phyloP scores from a whole-genome alignment of 2,113 vertebrate genomes.

The Sinocyclocheilus anophthalmus region DNA sequence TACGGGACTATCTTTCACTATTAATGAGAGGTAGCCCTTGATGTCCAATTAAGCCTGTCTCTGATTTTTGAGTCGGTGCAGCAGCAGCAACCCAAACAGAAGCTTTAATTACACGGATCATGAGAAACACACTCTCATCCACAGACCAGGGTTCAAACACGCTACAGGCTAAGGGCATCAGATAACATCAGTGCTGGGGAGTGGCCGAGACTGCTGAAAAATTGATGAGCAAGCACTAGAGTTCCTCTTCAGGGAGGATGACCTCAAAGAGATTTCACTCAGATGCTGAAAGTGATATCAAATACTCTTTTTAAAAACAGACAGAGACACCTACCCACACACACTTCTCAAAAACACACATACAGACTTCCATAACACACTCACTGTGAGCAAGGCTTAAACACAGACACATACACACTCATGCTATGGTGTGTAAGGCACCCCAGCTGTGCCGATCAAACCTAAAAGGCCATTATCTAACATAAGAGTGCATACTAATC shows the following conservation, averaged over 20 bases:
- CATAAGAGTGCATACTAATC: slow-evolving; percentile 51
- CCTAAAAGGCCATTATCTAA: slow-evolving; percentile 46
- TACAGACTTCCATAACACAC: not conserved
- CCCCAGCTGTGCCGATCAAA: slow-evolving; percentile 36
- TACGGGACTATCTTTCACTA: not conserved
- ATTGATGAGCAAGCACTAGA: slow-evolving; percentile 50
- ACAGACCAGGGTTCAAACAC: not conserved
- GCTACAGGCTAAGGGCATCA: slow-evolving; percentile 15
- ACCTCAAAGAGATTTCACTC: slow-evolving; percentile 53
- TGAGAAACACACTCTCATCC: not conserved
- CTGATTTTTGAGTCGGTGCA: not conserved
- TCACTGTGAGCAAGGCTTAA: not conserved
- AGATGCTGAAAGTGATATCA: slow-evolving; percentile 45
- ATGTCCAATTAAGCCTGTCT: not conserved
- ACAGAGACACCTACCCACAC: not conserved
- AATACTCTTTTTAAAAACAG: slow-evolving; percentile 33
- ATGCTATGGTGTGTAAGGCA: not conserved
- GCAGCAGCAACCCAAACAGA: slow-evolving; percentile 15
- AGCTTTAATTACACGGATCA: not conserved
- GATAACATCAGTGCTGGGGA: slow-evolving; percentile 31
- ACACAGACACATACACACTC: not conserved
- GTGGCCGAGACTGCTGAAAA: slow-evolving; percentile 47
- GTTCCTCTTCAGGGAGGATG: slow-evolving; percentile 27
- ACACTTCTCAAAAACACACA: not conserved
- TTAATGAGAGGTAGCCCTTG: not conserved